These are phyloP conservation scores for Vespertilio murinus DNA, from an alignment of 2,797 vertebrate species.

Conservation along the genomic window DNA sequence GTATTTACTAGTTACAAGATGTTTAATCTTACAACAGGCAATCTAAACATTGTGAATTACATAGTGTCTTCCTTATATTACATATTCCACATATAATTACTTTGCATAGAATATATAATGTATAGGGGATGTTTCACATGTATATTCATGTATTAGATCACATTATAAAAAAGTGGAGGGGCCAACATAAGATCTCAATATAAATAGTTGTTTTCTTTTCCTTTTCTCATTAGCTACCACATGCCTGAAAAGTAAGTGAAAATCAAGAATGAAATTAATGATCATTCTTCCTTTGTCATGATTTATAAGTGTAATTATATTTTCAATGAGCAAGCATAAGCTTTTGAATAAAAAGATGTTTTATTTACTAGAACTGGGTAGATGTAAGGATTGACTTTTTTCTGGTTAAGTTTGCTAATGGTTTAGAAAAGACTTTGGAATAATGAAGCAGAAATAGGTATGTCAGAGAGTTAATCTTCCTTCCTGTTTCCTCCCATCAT, in stretches of 20 bases:
- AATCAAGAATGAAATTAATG: constrained; percentile 12
- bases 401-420: constrained; percentile 3
- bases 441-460: constrained; percentile 60
- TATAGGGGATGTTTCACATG: neutral
- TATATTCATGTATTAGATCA: neutral
- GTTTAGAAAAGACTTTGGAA: constrained; percentile 32
- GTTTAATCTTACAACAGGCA: neutral
- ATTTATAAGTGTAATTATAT: constrained; percentile 16
- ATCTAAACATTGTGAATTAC: neutral
- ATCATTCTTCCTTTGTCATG: neutral
- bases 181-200: neutral
- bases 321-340: neutral
- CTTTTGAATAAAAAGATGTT: constrained; percentile 12
- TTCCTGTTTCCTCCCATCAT: constrained; percentile 21
- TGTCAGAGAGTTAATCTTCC: constrained; percentile 63
- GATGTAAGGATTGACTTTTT: neutral
- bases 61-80: neutral
- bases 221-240: neutral
- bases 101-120: neutral
- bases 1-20: constrained; percentile 3
- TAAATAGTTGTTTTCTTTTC: neutral
- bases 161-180: neutral
- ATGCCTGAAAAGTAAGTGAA: neutral
- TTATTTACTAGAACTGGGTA: constrained; percentile 1
- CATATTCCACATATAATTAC: neutral